These are phyloP conservation scores for Dicrurus megarhynchus DNA, from an alignment of 2,113 vertebrate species.

Conservation along the genomic window DNA sequence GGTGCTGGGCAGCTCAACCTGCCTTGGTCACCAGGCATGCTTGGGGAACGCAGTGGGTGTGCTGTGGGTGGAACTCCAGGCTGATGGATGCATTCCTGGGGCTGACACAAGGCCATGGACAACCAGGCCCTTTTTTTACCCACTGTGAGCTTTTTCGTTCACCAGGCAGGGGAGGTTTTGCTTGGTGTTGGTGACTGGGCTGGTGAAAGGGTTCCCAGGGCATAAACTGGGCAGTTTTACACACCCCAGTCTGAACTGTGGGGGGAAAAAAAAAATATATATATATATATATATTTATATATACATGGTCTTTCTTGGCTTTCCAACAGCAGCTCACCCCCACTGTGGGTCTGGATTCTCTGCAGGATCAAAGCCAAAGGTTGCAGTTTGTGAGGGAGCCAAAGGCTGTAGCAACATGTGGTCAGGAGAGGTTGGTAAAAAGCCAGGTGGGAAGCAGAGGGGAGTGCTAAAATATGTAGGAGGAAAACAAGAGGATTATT, in stretches of 20 bases:
- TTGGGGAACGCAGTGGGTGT: fast-evolving
- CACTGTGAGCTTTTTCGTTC: fast-evolving
- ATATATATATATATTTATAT: too few species aligned
- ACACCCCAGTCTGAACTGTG: neutral
- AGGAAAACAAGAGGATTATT: neutral
- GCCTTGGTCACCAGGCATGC: neutral
- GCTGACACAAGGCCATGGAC: neutral
- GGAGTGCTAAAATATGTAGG: neutral
- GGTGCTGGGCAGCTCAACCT: neutral
- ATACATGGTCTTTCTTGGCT: neutral
- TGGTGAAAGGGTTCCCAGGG: neutral
- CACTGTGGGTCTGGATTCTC: neutral
- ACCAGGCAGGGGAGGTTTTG: neutral
- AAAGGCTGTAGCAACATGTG: neutral
- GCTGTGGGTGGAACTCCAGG: neutral
- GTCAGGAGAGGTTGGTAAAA: neutral
- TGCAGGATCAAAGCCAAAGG: neutral
- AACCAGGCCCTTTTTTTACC: neutral
- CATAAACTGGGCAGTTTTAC: neutral
- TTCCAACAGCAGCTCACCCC: neutral
- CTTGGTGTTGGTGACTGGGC: neutral
- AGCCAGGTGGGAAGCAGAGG: neutral
- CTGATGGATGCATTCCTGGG: neutral
- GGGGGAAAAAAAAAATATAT: fast-evolving
- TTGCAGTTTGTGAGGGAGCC: neutral